Base-by-base conservation (phyloP, 2,797 vertebrate genomes). In the Galago senegalensis region DNA sequence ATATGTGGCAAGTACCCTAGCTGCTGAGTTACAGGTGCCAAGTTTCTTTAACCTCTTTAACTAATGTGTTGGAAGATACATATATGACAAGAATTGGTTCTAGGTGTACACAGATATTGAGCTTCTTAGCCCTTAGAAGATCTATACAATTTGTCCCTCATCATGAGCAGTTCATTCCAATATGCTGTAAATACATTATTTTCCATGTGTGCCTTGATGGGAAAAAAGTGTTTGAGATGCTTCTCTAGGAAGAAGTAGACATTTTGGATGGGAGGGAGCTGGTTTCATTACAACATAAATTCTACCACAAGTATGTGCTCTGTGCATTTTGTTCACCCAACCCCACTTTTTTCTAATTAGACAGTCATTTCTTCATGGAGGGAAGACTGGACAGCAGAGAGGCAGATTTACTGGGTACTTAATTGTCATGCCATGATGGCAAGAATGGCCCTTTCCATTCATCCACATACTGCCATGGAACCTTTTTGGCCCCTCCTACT, bases 121-220 rank as follows among this genome's bases (percentile, higher is more conserved):
- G 14, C 13, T 25, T 14, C 16, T 58, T 16, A 46, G n/a, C 13
- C 1, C 1, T 60, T 27, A 73, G 53, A 76, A 14, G 21, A 67
- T 1, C 13, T 20, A 40, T 2, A 0, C 61, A 87, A 40, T 40
- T 80, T 7, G 2, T 9, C 7, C 10, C 3, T 67, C 20, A 46
- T 56, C 18, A 27, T 34, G 43, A 91, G 58, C 31, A 92, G 16
- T 10, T 11, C 14, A 34, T 20, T 31, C 23, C 0, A 49, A 4
- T 40, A 85, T n/a, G 21, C 17, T 76, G 6, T 90, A 63, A 96
- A 89, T 7, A 83, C 40, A n/a, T 73, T 23, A 65, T 86, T 89
- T 96, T 93, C 11, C 31, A 46, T 31, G 23, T 29, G 18, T 86
- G 11, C 9, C 29, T 56, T 46, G 6, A 75, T 69, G 61, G 67